Base-by-base conservation (phyloP, 2,888 invertebrate genomes). In the Notocelia uddmanniana region DNA sequence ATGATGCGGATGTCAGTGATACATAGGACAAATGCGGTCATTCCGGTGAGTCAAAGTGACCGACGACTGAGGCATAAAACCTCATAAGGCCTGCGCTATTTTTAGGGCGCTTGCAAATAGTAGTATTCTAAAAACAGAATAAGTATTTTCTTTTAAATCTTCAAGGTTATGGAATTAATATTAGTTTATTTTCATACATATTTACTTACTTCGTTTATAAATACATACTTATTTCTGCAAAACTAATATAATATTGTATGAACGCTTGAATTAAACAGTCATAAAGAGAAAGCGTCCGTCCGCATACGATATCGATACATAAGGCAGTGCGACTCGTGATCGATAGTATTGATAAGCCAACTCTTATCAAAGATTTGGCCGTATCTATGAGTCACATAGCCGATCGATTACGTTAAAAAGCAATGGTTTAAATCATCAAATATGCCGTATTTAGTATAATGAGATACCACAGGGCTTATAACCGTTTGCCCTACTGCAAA, bases 261-360 rank as follows among this genome's bases (percentile, higher is more conserved):
- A 13, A 13, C 13, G 37, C 37, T 45, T 5, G 45, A 45, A 45
- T n/a, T 15, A n/a, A 45, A 15, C 15, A 45, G 45, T 45, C 45
- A n/a, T n/a, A 45, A 45, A 45, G n/a, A 45, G 62, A 62, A 69
- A 62, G 69, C 21, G 9, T 34, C 13, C 15, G 54, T 13, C 21
- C 34, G 13, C 48, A 68, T 57, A 62, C 31, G 37, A 26, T 50
- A 37, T 57, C n/a, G n/a, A n/a, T n/a, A n/a, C n/a, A n/a, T 63
- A 48, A 23, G 62, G 45, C 37, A 48, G 19, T 10, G 21, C 23
- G 15, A 23, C 50, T 23, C 41, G 48, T n/a, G 58, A 62, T 69
- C 55, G 69, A 69, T 62, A 41, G 18, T 11, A 55, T 48, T 11
- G 69, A 45, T 57, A 58, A 67, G 45, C 23, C 18, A 62, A 26